Percentiles rank a stretch among this genome's conserved stretches.
Evolutionary conservation across 2,797 vertebrate species (phyloP).

Genomic region (Myripristis jacobus): DNA sequence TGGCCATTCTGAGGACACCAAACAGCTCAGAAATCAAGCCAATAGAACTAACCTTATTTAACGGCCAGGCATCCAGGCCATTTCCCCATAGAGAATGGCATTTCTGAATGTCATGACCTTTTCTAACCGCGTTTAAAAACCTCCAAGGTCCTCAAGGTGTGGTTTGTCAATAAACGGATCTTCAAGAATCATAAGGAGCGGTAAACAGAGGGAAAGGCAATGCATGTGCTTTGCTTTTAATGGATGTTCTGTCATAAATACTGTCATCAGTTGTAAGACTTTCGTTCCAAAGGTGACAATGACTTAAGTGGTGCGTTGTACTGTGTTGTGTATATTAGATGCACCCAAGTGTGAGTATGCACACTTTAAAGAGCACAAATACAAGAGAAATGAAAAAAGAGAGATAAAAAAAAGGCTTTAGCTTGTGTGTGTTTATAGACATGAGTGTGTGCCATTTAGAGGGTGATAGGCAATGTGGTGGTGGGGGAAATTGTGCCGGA

Average conservation of each 20-base stretch:
- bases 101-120: slow-evolving; percentile 85
- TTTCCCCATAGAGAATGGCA: slow-evolving; percentile 79
- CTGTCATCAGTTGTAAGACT: slow-evolving; percentile 52
- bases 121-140: slow-evolving; percentile 76
- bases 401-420: slow-evolving; percentile 9
- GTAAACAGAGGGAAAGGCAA: slow-evolving; percentile 39
- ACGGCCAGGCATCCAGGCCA: slow-evolving; percentile 68
- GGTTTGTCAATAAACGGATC: slow-evolving; percentile 77
- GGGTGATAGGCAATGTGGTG: slow-evolving; percentile 55
- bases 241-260: slow-evolving; percentile 31
- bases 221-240: slow-evolving; percentile 54
- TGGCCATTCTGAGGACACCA: slow-evolving; percentile 37
- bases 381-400: slow-evolving; percentile 34
- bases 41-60: slow-evolving; percentile 77
- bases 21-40: slow-evolving; percentile 65
- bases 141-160: slow-evolving; percentile 78
- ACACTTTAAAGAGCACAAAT: slow-evolving; percentile 44
- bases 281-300: slow-evolving; percentile 62
- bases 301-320: slow-evolving; percentile 37
- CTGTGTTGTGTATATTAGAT: slow-evolving; percentile 20
- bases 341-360: slow-evolving; percentile 28
- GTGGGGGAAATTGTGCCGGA: slow-evolving; percentile 60
- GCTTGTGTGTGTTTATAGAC: slow-evolving; percentile 24
- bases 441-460: slow-evolving; percentile 38
- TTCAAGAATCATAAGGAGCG: slow-evolving; percentile 49